A percentile compares a stretch with the other conserved stretches of the same genome.
phyloP scores from a whole-genome alignment of 2,888 invertebrate species.

The Sepioteuthis lessoniana region DNA sequence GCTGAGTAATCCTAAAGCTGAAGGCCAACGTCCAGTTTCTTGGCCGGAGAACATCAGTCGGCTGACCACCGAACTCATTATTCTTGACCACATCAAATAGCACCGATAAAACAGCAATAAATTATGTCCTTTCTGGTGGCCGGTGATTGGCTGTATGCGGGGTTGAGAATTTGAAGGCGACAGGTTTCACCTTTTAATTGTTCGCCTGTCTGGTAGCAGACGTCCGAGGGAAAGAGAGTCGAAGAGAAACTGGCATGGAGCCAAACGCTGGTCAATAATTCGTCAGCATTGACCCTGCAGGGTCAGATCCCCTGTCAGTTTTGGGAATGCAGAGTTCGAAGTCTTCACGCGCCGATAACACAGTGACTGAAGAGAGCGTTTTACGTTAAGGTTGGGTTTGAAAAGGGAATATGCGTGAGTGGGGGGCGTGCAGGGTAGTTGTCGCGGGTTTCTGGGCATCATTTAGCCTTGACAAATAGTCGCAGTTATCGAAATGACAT shows the following conservation, averaged over 20 bases:
- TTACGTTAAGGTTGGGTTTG: background rate
- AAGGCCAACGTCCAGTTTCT: background rate
- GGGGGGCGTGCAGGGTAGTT: background rate
- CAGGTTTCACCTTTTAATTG: background rate
- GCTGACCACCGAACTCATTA: slow-evolving; percentile 21
- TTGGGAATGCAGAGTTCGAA: background rate
- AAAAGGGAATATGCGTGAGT: background rate
- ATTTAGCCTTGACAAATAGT: background rate
- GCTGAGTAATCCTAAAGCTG: background rate
- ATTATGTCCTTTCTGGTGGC: background rate
- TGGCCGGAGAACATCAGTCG: background rate
- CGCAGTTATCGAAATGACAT: background rate
- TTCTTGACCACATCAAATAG: slow-evolving; percentile 12
- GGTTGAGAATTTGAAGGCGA: background rate
- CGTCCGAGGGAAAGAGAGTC: background rate
- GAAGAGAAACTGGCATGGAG: background rate
- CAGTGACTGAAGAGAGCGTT: background rate
- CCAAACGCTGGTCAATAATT: slow-evolving; percentile 23
- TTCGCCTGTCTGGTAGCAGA: slow-evolving; percentile 1
- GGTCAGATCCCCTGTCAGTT: slow-evolving; percentile 11
- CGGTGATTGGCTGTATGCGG: background rate
- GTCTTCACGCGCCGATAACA: background rate
- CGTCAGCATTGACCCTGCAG: background rate
- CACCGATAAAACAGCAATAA: slow-evolving; percentile 9
- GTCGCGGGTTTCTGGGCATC: background rate